phyloP scores from a whole-genome alignment of 2,113 vertebrate species.

The Platanista minor region DNA sequence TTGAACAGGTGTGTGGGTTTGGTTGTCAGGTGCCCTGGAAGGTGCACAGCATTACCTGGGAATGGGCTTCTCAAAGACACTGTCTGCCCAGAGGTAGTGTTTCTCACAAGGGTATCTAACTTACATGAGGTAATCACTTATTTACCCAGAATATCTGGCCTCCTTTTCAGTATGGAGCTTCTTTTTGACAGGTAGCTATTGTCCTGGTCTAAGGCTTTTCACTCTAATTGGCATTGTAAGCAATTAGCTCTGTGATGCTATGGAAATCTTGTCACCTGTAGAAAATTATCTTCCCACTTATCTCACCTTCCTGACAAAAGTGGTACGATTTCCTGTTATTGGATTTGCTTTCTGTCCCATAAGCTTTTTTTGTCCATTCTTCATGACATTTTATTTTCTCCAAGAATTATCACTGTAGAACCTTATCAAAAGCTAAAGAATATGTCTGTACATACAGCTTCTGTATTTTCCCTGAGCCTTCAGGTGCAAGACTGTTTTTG shows the following conservation, averaged over 20 bases:
- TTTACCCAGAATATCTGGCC: conserved; percentile 7
- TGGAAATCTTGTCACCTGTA: conserved; percentile 46
- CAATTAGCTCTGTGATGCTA: conserved; percentile 46
- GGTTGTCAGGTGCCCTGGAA: neutral
- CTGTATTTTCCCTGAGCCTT: conserved; percentile 40
- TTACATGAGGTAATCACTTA: neutral
- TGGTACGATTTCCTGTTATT: conserved; percentile 25
- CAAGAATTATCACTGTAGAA: conserved; percentile 35
- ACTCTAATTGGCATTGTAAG: conserved; percentile 18
- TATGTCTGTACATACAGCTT: conserved; percentile 35
- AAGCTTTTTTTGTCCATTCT: conserved; percentile 38
- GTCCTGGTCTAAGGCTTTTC: neutral
- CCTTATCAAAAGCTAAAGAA: conserved; percentile 49
- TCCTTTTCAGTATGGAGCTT: neutral
- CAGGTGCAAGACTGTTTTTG: neutral
- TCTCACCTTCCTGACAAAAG: conserved; percentile 35
- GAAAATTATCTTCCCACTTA: conserved; percentile 40
- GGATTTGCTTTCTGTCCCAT: conserved; percentile 36
- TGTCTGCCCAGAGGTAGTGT: neutral
- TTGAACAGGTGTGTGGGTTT: neutral
- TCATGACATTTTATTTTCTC: conserved; percentile 56
- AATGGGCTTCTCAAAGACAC: neutral
- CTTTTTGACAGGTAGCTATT: conserved; percentile 25
- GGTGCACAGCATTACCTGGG: neutral
- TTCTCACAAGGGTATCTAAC: neutral